Evolutionary conservation across 2,888 invertebrate genomes (phyloP), one percentile per base, ranked within the genome.

Genomic region (Caenorhabditis doughertyi): DNA sequence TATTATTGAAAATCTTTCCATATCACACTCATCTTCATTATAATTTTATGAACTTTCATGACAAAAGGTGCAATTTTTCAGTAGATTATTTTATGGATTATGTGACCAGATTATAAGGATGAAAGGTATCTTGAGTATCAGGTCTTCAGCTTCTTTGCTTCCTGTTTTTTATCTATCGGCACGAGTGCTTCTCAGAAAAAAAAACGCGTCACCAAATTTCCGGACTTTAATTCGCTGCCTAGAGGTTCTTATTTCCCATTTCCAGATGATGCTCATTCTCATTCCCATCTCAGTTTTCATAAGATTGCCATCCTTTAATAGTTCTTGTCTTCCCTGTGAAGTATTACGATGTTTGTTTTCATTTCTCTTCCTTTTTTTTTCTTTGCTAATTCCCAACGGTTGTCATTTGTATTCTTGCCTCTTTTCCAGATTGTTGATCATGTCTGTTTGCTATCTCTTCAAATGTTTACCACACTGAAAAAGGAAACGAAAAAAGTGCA

Each of bases 341-440:
- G 27, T 49, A 47, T 56, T 42, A 51, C 35, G 58, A 58, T 71
- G 49, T 23, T 29, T 71, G 21, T 49, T 49, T 58, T 29, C 9
- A 21, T 67, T 47, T 55, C 55, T 70, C 32, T n/a, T n/a, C n/a
- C n/a, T n/a, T n/a, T n/a, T n/a, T n/a, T n/a, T n/a, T n/a, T 7
- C 23, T 32, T 32, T 44, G 42, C 11, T 47, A 27, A 62, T 47
- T 53, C 74, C 67, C 74, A 55, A 67, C 60, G 79, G 53, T 65
- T 64, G 60, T 62, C 77, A 68, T 67, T 76, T 67, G 67, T 70
- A 29, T 62, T 53, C 49, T 32, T 56, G 5, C 47, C n/a, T 53
- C 32, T n/a, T 55, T 62, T 56, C 58, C 76, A 47, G 67, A 67
- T 76, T 76, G 67, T 60, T 76, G 77, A 76, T 76, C 76, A 76